Conservation (phyloP, 2,797 vertebrate genomes). For the Gymnocypris eckloni region DNA sequence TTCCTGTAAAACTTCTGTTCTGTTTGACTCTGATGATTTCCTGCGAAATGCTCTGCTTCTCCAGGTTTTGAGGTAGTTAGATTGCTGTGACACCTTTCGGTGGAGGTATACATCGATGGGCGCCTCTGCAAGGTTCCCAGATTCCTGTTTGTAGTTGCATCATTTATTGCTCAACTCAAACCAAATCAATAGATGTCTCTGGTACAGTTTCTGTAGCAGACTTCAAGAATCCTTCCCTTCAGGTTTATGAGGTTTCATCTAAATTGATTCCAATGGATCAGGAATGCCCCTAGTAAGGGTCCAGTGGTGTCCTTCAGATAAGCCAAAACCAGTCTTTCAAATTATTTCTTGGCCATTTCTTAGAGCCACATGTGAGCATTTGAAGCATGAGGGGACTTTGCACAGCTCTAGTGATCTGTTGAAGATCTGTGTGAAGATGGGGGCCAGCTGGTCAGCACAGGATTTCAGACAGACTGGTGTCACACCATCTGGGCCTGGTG, state of each 20-base stretch:
- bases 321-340: no score
- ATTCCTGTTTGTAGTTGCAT: slow-evolving; percentile 14
- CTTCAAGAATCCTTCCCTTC: background rate
- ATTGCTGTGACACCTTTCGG: background rate
- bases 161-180: slow-evolving; percentile 8
- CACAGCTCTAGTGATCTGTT: no score
- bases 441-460: no score
- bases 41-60: background rate
- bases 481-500: no score
- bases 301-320: no score
- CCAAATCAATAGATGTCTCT: background rate
- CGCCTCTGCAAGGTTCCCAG: background rate
- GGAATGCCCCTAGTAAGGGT: background rate
- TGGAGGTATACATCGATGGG: slow-evolving; percentile 4
- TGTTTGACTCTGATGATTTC: background rate
- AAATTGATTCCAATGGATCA: background rate
- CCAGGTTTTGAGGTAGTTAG: background rate
- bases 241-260: background rate
- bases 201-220: background rate
- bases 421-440: no score
- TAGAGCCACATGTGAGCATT: no score
- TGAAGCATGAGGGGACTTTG: no score
- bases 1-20: slow-evolving; percentile 1
- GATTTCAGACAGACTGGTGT: no score
- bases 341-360: no score